These are phyloP conservation scores for Eulemur coronatus DNA, from an alignment of 2,797 vertebrate genomes.

Conservation along the genomic window DNA sequence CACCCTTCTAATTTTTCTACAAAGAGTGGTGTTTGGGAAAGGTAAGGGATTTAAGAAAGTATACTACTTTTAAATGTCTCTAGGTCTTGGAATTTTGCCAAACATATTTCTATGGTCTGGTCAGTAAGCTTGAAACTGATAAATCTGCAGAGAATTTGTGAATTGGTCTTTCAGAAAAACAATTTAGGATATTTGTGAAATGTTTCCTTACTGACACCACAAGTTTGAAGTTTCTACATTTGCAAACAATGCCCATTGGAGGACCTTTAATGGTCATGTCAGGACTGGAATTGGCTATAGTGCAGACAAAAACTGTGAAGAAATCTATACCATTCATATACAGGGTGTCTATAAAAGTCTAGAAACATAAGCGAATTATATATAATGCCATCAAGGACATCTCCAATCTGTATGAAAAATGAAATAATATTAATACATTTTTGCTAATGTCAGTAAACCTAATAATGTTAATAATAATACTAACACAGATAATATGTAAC, in stretches of 20 bases:
- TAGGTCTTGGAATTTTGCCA: conserved; percentile 32
- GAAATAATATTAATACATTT: conserved; percentile 32
- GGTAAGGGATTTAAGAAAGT: conserved; percentile 16
- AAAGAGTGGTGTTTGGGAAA: background rate
- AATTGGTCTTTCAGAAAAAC: conserved; percentile 44
- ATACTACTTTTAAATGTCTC: conserved; percentile 39
- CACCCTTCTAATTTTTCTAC: background rate
- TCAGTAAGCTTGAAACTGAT: conserved; percentile 40
- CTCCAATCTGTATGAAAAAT: conserved; percentile 11
- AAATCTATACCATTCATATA: background rate
- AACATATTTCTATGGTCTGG: background rate
- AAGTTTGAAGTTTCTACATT: conserved; percentile 40
- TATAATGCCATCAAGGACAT: background rate
- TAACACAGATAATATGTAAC: background rate
- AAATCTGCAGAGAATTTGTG: conserved; percentile 23
- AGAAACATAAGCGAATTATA: background rate
- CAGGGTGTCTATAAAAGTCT: background rate
- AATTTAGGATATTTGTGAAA: conserved; percentile 35
- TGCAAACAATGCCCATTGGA: background rate
- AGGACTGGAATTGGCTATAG: background rate
- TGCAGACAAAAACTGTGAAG: background rate
- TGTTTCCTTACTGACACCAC: background rate
- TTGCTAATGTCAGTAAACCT: background rate
- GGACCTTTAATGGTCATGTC: background rate
- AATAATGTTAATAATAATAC: background rate